Evolutionary conservation across 37 sponge, comb jelly and placozoan genomes (phyloP).

Genomic region (Theonella swinhoei): DNA sequence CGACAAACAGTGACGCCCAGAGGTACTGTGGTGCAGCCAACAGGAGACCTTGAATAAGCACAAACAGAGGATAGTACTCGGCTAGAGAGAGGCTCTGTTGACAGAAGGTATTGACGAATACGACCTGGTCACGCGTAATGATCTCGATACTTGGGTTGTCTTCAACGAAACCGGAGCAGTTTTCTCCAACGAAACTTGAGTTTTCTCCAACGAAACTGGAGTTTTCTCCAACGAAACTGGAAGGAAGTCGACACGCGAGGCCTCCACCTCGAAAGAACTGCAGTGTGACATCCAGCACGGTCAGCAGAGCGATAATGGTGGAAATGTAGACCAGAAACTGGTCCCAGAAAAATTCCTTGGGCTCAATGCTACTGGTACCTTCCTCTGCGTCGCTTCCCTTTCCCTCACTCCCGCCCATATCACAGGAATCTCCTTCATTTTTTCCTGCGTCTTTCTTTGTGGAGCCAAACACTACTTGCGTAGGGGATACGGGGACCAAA

Average conservation of each 20-base stretch:
- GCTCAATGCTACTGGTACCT: neutral
- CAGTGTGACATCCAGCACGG: conserved; percentile 3
- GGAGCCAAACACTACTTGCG: neutral
- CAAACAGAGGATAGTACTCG: conserved; percentile 39
- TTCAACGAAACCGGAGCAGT: neutral
- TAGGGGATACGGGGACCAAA: neutral
- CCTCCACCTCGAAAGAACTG: conserved; percentile 17
- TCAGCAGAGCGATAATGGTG: conserved; percentile 9
- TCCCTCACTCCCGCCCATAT: neutral
- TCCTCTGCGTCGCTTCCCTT: neutral
- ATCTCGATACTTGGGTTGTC: too few species aligned
- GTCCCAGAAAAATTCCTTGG: conserved; percentile 24
- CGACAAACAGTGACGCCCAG: conserved; percentile 41
- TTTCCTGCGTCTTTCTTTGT: neutral
- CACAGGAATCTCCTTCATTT: neutral
- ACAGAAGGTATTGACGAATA: conserved; percentile 50
- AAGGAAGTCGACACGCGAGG: neutral
- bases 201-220: neutral
- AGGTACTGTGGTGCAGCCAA: conserved; percentile 55
- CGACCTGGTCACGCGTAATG: conserved; percentile 19
- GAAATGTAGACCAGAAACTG: conserved; percentile 21
- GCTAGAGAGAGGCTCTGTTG: conserved; percentile 19
- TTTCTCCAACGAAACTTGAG: neutral
- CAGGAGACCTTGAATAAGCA: conserved; percentile 39
- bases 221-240: neutral